Base-by-base conservation (phyloP, 2,888 invertebrate genomes). In the Hydrotaea cyrtoneurina region DNA sequence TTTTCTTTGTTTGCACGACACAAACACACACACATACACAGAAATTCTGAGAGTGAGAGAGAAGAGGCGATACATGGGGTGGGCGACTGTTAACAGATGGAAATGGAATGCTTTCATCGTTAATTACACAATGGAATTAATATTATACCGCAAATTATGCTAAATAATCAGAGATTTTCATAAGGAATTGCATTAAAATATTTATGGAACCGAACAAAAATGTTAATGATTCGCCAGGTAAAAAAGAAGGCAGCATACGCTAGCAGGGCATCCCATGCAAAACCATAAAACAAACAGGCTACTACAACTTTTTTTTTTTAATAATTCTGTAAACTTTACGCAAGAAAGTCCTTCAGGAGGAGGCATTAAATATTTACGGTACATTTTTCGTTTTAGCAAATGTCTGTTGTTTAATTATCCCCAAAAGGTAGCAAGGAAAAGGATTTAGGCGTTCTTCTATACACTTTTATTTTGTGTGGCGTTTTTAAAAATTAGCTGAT, bases 161-260 rank as follows among this genome's bases (percentile, higher is more conserved):
- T 69, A 69, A 69, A 69, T 69, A 69, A 69, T 69, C 69, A 69
- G 69, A 69, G 69, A 69, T 69, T 69, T 66, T 69, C 69, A 69
- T 19, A 23, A 69, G 19, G 69, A 69, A 46, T 46, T 21, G 69
- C 69, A 69, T 69, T 69, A 69, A 69, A 69, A 19, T 15, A 69
- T 69, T 69, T 69, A 69, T 46, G 31, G 46, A 69, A 69, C 46
- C 46, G 23, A 46, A 69, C 46, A 76, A 69, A 77, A 78, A 43
- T 73, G 72, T 53, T 69, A 66, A 78, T 75, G 36, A 59, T 66
- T 46, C 43, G 10, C 19, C 31, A 39, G 69, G 39, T 69, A 23
- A 66, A 19, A 11, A 66, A 26, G 26, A 11, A 26, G 23, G 57
- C 5, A 53, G 53, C 53, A 21, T 26, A 26, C 2, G 13, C 11